A percentile compares a stretch with the other conserved stretches of the same genome.
Evolutionary conservation across 2,888 invertebrate species (phyloP).

Genomic region (Eupelmus urozonus): DNA sequence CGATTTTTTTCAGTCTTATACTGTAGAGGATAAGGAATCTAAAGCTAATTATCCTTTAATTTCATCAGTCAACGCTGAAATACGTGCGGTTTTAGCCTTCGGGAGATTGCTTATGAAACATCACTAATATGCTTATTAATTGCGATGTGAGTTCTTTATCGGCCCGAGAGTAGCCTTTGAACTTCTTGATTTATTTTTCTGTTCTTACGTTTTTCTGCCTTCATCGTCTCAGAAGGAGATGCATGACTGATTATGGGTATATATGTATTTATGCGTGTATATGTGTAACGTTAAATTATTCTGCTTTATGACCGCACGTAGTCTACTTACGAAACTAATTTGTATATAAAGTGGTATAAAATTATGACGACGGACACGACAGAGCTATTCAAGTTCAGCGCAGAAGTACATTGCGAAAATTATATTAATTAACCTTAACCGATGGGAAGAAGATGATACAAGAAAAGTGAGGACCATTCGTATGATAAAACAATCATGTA

Average conservation of each 20-base stretch:
- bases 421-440: slow-evolving; percentile 24
- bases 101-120: slow-evolving; percentile 57
- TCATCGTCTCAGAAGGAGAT: slow-evolving; percentile 18
- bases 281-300: slow-evolving; percentile 18
- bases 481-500: slow-evolving; percentile 23
- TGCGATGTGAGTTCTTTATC: slow-evolving; percentile 50
- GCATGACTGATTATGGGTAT: slow-evolving; percentile 23
- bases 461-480: slow-evolving; percentile 14
- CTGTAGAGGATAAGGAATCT: slow-evolving; percentile 68
- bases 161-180: slow-evolving; percentile 44
- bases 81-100: slow-evolving; percentile 56
- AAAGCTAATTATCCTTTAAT: slow-evolving; percentile 61
- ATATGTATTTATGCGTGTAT: slow-evolving; percentile 8
- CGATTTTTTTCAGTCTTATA: slow-evolving; percentile 74
- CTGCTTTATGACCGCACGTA: slow-evolving; percentile 28
- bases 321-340: slow-evolving; percentile 53
- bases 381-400: slow-evolving; percentile 36
- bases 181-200: slow-evolving; percentile 41
- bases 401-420: slow-evolving; percentile 47
- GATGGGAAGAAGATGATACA: slow-evolving; percentile 30
- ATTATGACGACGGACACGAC: slow-evolving; percentile 41
- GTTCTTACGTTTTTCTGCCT: slow-evolving; percentile 64
- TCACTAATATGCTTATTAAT: slow-evolving; percentile 55
- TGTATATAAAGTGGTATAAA: slow-evolving; percentile 51
- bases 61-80: slow-evolving; percentile 61